phyloP scores from a whole-genome alignment of 2,888 invertebrate species.

The Harpalus rubripes region DNA sequence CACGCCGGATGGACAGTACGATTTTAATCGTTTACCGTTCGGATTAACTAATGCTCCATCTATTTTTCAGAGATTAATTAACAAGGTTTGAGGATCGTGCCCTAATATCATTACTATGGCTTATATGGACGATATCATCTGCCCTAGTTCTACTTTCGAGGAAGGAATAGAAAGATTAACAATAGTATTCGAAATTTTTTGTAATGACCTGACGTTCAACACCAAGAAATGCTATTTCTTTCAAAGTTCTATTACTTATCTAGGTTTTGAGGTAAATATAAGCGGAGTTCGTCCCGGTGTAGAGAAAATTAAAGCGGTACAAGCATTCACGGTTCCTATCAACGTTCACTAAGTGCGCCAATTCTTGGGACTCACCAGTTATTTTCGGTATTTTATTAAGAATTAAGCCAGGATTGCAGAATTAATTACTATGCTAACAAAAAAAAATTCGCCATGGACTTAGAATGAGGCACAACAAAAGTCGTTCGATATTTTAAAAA shows the following conservation, averaged over 20 bases:
- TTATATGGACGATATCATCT: slow-evolving; percentile 39
- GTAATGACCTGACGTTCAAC: slow-evolving; percentile 27
- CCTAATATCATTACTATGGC: background rate
- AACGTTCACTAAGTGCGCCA: slow-evolving; percentile 70
- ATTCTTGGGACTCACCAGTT: slow-evolving; percentile 72
- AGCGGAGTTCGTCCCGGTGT: slow-evolving; percentile 69
- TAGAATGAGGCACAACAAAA: background rate
- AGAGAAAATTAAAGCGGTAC: slow-evolving; percentile 70
- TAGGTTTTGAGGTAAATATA: slow-evolving; percentile 62
- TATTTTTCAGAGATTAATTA: slow-evolving; percentile 66
- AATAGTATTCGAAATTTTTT: background rate
- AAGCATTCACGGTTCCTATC: slow-evolving; percentile 70
- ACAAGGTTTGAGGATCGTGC: slow-evolving; percentile 59
- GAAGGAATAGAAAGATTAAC: slow-evolving; percentile 22
- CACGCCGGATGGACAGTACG: slow-evolving; percentile 70
- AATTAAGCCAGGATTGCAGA: slow-evolving; percentile 58
- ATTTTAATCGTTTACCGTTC: slow-evolving; percentile 66
- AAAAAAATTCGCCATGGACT: slow-evolving; percentile 58
- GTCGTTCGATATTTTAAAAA: slow-evolving; percentile 22
- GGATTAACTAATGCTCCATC: slow-evolving; percentile 64
- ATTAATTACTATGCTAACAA: slow-evolving; percentile 68
- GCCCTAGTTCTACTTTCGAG: background rate
- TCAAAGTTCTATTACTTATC: slow-evolving; percentile 17
- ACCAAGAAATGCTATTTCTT: slow-evolving; percentile 53
- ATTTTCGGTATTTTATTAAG: slow-evolving; percentile 71